phyloP scores from a whole-genome alignment of 2,113 vertebrate genomes.

The Anser brachyrhynchus region DNA sequence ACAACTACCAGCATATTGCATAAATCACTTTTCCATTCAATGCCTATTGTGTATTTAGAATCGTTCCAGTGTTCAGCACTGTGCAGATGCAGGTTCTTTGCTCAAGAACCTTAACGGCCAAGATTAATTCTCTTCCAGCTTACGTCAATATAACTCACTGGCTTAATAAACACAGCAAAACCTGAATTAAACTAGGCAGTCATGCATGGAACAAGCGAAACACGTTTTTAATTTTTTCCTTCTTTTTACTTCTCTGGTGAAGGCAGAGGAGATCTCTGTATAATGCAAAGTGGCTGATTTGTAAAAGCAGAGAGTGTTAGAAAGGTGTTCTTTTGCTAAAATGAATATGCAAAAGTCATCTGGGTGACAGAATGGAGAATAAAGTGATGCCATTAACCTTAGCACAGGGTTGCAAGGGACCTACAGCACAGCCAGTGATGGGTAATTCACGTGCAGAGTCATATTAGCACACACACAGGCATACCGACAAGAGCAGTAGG shows the following conservation, averaged over 20 bases:
- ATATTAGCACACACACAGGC: background rate
- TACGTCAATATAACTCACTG: background rate
- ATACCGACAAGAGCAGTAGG: background rate
- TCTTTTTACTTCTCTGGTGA: background rate
- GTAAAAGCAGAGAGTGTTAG: background rate
- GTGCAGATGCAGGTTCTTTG: background rate
- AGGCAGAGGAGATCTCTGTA: background rate
- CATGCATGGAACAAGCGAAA: background rate
- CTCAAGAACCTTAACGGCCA: background rate
- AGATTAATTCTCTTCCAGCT: background rate
- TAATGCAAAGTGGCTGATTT: background rate
- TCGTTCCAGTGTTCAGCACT: background rate
- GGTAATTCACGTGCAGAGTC: background rate
- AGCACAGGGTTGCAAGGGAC: background rate
- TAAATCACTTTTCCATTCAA: background rate
- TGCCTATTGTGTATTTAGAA: background rate
- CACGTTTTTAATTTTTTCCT: background rate
- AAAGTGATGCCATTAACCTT: background rate
- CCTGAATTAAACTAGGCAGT: background rate
- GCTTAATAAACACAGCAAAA: background rate
- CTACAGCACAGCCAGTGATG: background rate
- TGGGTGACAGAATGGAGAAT: background rate
- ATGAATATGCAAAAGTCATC: background rate
- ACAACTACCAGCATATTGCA: background rate
- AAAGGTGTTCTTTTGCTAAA: background rate